Base-by-base conservation (phyloP, 2,113 vertebrate species). In the Motacilla alba region DNA sequence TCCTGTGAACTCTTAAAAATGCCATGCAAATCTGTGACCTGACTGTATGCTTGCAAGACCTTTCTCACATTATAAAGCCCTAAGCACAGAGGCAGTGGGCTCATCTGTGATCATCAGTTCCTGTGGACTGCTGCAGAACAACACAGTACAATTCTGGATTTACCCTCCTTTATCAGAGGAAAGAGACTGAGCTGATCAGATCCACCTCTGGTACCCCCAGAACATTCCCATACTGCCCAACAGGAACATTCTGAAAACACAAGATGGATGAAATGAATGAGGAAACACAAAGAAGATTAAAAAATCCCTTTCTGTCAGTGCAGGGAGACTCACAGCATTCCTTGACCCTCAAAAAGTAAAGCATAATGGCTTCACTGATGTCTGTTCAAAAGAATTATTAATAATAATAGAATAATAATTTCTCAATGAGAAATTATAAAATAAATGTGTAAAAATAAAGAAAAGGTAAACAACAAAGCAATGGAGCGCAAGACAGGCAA, bases 141-240 rank as follows among this genome's bases (percentile, higher is more conserved):
- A 31, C 6, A 4, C 0, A 5, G 27, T 7, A 55, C 8, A 33
- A 44, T 0, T 47, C 26, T 1, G 2, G 63, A 43, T 68, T 52
- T 41, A 64, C 7, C 6, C 9, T 37, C 13, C 10, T 78, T 73
- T n/a, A 70, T 33, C 67, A 83, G 19, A 47, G 31, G 33, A 67
- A 64, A 43, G 47, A 53, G 43, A 30, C 17, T 43, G 17, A 46
- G 37, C 7, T 35, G 31, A 83, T 22, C n/a, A 50, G 60, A 30
- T 22, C 39, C 30, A 39, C 31, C 30, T 52, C 22, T 30, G 44
- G 39, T 27, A 50, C 20, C 53, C 30, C 10, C 33, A 44, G 3
- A 53, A 39, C 39, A 67, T 16, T 35, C 21, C 75, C 28, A 52
- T 18, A 1, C 26, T 11, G 43, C 24, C 52, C 76, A 49, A 56